Base-by-base conservation (phyloP, 1,140 invertebrate species). In the Lepidostoma basale region DNA sequence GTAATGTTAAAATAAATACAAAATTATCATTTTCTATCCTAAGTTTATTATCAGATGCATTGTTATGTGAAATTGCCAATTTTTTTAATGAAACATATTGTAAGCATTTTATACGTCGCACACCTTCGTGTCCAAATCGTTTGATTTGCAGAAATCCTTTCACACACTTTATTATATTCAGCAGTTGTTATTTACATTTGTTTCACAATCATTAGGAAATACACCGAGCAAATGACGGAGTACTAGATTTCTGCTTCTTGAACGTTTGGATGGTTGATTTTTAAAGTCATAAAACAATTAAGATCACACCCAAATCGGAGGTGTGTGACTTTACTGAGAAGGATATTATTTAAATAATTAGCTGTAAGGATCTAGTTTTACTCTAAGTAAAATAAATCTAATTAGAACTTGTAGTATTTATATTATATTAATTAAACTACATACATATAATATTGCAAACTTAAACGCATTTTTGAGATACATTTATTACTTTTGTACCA, bases 401-500 rank as follows among this genome's bases (percentile, higher is more conserved):
- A 67, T 64, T 73, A 73, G 70, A 67, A 62, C 62, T 73, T 69
- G 67, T 73, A 69, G 70, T 73, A 73, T 73, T 73, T 73, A 73
- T 73, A 73, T 73, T 68, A 69, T 69, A 67, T 69, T 69, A 39
- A 40, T 40, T 0, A 25, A 44, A 58, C 54, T 58, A 39, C 54
- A 60, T 42, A 42, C 14, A 40, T 40, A 42, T 60, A 60, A n/a
- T n/a, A n/a, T n/a, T n/a, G n/a, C n/a, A n/a, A n/a, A n/a, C n/a
- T 23, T 23, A 9, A 20, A 47, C 40, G 40, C 22, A 58, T 16
- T 30, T 16, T 47, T 8, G 18, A 30, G 28, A 36, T 23, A 18
- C 45, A 22, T 49, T 54, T 25, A 6, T 54, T 14, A n/a, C 58
- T 42, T 42, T 44, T 60, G 30, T 33, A 56, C 30, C 18, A 3